Evolutionary conservation across 2,113 vertebrate genomes (phyloP).

Genomic region (Podarcis muralis): DNA sequence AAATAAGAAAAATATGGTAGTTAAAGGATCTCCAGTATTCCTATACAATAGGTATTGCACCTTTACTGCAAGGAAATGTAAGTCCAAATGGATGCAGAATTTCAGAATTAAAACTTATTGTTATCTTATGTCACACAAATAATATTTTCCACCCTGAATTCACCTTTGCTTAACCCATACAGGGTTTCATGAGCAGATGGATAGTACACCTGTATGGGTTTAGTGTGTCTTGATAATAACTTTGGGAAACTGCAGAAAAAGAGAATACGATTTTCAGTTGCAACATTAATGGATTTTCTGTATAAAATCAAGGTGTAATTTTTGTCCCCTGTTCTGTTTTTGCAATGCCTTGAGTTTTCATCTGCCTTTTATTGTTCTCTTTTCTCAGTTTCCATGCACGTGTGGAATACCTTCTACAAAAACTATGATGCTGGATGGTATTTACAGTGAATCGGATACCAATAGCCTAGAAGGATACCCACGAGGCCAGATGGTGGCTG

Average conservation of each 20-base stretch:
- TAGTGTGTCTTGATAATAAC: not conserved
- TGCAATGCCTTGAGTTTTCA: not conserved
- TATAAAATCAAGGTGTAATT: not conserved
- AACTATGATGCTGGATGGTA: constrained; percentile 89
- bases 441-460: constrained; percentile 86
- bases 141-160: not conserved
- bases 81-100: not conserved
- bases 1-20: not conserved
- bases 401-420: constrained; percentile 86
- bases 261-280: not conserved
- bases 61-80: not conserved
- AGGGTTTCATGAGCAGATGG: not conserved
- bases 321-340: not conserved
- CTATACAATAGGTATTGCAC: not conserved
- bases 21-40: not conserved
- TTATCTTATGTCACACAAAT: not conserved
- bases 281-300: not conserved
- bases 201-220: not conserved
- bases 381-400: constrained; percentile 76
- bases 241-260: not conserved
- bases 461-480: constrained; percentile 90
- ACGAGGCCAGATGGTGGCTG: constrained; percentile 77
- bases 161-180: not conserved
- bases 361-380: constrained; percentile 25
- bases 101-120: not conserved